phyloP scores from a whole-genome alignment of 2,888 invertebrate species.

The Acanthosepion esculentum region DNA sequence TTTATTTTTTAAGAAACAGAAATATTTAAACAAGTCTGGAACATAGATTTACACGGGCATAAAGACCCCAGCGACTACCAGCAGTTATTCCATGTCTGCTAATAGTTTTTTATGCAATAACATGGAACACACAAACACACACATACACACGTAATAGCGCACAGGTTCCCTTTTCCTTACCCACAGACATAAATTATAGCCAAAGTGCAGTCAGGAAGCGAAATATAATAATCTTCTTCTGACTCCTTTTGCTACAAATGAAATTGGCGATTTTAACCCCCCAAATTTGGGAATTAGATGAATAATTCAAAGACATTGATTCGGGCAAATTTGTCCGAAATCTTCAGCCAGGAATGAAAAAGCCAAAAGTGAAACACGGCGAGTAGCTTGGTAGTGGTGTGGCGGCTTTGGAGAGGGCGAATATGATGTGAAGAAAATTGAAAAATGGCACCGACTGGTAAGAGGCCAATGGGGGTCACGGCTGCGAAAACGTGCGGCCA shows the following conservation, averaged over 20 bases:
- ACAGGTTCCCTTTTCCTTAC: neutral
- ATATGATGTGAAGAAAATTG: constrained; percentile 33
- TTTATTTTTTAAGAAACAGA: too few species aligned
- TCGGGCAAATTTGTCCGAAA: neutral
- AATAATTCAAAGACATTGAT: constrained; percentile 9
- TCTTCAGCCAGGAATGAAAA: neutral
- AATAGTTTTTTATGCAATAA: too few species aligned
- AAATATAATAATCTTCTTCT: neutral
- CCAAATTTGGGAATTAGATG: constrained; percentile 1
- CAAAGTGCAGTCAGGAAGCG: neutral
- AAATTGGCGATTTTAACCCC: constrained; percentile 23
- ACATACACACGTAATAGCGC: too few species aligned
- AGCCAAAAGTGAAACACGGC: neutral
- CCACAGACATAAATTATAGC: neutral
- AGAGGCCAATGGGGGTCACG: constrained; percentile 23
- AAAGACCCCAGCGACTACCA: too few species aligned
- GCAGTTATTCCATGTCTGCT: too few species aligned
- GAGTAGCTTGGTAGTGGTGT: neutral
- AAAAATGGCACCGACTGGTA: neutral
- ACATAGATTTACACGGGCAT: too few species aligned
- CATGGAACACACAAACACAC: too few species aligned
- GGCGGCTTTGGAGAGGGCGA: neutral
- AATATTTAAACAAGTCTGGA: too few species aligned
- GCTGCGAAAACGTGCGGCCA: constrained; percentile 11
- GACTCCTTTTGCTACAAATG: neutral